These are phyloP conservation scores for Gobio gobio DNA, from an alignment of 2,113 vertebrate species.

Conservation along the genomic window DNA sequence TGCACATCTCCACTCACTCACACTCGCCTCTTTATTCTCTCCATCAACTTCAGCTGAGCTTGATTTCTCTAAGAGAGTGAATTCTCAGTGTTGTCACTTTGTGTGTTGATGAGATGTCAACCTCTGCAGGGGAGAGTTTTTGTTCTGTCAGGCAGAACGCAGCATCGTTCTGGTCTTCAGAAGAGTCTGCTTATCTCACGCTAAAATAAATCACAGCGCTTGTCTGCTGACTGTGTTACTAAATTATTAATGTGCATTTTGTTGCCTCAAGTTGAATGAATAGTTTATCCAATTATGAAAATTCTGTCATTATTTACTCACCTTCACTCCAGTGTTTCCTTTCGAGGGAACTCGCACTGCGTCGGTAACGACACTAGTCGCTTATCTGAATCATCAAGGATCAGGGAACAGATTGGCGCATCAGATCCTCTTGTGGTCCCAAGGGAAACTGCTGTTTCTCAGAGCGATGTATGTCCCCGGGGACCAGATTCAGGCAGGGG, in stretches of 20 bases:
- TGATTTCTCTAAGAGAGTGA: conserved; percentile 27
- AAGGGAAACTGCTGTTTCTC: no score
- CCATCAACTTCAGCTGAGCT: conserved; percentile 33
- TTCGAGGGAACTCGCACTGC: no score
- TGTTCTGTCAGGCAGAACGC: conserved; percentile 11
- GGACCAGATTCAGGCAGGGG: no score
- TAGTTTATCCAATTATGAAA: background rate
- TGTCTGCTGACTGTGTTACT: background rate
- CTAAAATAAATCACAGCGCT: background rate
- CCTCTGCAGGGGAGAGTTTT: conserved; percentile 25
- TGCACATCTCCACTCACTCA: conserved; percentile 23
- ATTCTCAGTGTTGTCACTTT: conserved; percentile 26
- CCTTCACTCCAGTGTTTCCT: background rate
- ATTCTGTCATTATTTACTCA: background rate
- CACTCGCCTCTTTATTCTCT: conserved; percentile 38
- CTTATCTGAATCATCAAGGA: no score
- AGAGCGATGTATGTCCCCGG: no score
- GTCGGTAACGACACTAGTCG: no score
- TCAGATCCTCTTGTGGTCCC: no score
- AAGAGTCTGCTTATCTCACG: background rate
- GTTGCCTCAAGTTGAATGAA: background rate
- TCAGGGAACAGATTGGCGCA: no score
- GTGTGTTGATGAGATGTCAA: conserved; percentile 40
- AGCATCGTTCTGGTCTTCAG: background rate
- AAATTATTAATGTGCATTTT: background rate